Percentiles rank a stretch among this genome's conserved stretches.
These are phyloP conservation scores for Mimachlamys varia DNA, from an alignment of 2,888 invertebrate species.

Conservation along the genomic window DNA sequence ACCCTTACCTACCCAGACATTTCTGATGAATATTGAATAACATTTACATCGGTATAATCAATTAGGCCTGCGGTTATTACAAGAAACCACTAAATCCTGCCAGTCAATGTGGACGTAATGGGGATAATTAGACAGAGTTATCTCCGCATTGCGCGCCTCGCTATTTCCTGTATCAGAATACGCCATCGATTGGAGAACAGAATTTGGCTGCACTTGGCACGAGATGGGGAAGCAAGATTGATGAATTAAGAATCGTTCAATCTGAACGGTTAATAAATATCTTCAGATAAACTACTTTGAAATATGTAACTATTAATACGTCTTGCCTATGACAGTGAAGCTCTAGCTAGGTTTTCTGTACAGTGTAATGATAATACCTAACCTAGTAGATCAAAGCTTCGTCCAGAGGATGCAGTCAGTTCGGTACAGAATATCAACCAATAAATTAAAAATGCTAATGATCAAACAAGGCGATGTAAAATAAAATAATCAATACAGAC, in stretches of 20 bases:
- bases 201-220: background rate
- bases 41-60: conserved; percentile 14
- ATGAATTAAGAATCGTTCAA: conserved; percentile 21
- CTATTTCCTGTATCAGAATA: background rate
- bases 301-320: conserved; percentile 10
- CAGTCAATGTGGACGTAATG: background rate
- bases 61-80: background rate
- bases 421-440: background rate
- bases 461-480: background rate
- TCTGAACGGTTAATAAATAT: conserved; percentile 20
- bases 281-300: conserved; percentile 27
- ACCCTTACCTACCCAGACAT: background rate
- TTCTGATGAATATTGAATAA: conserved; percentile 10
- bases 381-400: background rate
- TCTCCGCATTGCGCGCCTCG: background rate
- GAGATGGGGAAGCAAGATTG: conserved; percentile 14
- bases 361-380: background rate
- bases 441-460: background rate
- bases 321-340: background rate
- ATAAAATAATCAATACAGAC: too few relatives aligned
- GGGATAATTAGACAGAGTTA: conserved; percentile 1
- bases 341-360: background rate
- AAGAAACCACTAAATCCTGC: background rate
- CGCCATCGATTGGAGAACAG: background rate
- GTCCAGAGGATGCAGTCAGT: background rate